A percentile compares a stretch with the other conserved stretches of the same genome.
Evolutionary conservation across 2,113 vertebrate genomes (phyloP).

Genomic region (Sinocyclocheilus anshuiensis): DNA sequence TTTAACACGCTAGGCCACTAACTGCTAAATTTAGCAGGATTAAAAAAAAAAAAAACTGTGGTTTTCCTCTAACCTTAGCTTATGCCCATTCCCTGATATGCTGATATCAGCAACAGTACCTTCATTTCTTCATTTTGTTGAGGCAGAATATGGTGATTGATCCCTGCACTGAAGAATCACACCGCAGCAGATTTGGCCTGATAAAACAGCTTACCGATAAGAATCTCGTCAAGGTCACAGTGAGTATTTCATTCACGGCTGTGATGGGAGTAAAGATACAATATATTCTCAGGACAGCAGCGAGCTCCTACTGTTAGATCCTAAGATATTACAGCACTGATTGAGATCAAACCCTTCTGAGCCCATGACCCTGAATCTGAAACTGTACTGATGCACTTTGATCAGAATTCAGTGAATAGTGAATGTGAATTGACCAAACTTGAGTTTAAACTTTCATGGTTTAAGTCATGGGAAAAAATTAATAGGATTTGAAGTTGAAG

Average conservation of each 20-base stretch:
- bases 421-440: not conserved
- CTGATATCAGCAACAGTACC: not conserved
- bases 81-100: not conserved
- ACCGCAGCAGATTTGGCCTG: constrained; percentile 32
- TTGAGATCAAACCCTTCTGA: constrained; percentile 7
- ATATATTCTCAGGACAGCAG: constrained; percentile 68
- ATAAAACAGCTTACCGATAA: constrained; percentile 56
- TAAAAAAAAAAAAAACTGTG: too few species aligned
- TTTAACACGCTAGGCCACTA: not conserved
- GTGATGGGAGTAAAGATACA: constrained; percentile 72
- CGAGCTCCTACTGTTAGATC: constrained; percentile 60
- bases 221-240: constrained; percentile 74
- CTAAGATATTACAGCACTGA: constrained; percentile 15
- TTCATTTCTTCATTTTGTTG: not conserved
- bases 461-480: too few species aligned
- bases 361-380: not conserved
- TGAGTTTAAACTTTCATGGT: not conserved
- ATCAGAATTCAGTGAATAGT: not conserved
- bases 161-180: not conserved
- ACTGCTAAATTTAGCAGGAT: not conserved
- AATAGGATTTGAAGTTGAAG: not conserved
- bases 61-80: not conserved
- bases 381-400: not conserved
- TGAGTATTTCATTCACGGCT: constrained; percentile 71
- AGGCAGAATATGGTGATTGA: not conserved